A percentile compares a stretch with the other conserved stretches of the same genome.
Conservation (phyloP, 2,797 vertebrate genomes). For the Champsocephalus gunnari region DNA sequence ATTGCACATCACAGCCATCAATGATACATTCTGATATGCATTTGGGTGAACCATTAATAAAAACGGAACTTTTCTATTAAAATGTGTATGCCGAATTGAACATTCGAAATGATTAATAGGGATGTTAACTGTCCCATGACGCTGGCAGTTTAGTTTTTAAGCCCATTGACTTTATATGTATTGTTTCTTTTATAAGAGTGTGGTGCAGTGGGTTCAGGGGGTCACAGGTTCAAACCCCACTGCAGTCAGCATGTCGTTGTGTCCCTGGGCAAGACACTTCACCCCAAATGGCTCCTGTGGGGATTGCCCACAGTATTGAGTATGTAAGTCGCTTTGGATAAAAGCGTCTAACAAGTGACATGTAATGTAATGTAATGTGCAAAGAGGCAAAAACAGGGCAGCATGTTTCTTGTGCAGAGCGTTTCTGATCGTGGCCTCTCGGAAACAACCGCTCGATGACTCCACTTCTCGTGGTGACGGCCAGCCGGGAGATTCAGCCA, state of each 20-base stretch:
- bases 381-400: slow-evolving; percentile 1
- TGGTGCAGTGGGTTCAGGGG: neutral
- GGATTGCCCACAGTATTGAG: too few species aligned
- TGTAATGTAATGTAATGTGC: neutral
- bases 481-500: slow-evolving; percentile 62
- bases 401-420: slow-evolving; percentile 32
- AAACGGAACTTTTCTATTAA: neutral
- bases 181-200: neutral
- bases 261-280: too few species aligned
- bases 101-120: fast-evolving
- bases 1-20: slow-evolving; percentile 20
- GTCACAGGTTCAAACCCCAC: too few species aligned
- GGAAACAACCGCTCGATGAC: slow-evolving; percentile 84
- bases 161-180: fast-evolving
- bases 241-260: too few species aligned
- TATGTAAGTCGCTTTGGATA: too few species aligned
- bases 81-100: slow-evolving; percentile 27
- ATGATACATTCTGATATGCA: neutral
- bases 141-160: neutral
- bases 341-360: too few species aligned
- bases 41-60: neutral
- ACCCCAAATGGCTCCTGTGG: too few species aligned
- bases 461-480: slow-evolving; percentile 78
- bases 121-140: fast-evolving
- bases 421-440: slow-evolving; percentile 64